phyloP scores from a whole-genome alignment of 2,113 vertebrate species.

The Syngnathus scovelli region DNA sequence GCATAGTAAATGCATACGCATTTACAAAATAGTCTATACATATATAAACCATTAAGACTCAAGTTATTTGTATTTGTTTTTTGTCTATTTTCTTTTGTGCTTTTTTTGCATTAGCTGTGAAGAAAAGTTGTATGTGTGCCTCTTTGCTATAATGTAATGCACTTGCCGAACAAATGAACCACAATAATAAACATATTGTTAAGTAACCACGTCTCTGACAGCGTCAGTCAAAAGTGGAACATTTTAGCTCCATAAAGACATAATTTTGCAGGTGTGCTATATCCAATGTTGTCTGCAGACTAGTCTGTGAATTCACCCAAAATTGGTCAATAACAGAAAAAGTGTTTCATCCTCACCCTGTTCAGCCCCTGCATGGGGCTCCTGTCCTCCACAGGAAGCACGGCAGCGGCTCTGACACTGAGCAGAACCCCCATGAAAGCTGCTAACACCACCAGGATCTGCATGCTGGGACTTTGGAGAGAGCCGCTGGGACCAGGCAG shows the following conservation, averaged over 20 bases:
- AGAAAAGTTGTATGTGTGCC: background rate
- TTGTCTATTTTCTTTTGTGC: background rate
- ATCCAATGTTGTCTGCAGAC: background rate
- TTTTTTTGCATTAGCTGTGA: background rate
- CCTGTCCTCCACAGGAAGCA: slow-evolving; percentile 79
- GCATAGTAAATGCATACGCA: background rate
- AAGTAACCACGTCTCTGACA: background rate
- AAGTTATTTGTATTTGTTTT: background rate
- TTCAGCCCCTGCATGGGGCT: slow-evolving; percentile 58
- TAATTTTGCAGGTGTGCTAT: background rate
- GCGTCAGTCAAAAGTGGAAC: background rate
- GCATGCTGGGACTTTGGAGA: slow-evolving; percentile 5
- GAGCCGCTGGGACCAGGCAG: slow-evolving; percentile 25
- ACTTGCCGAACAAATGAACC: background rate
- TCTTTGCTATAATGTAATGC: background rate
- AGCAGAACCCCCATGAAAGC: slow-evolving; percentile 73
- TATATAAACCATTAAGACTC: background rate
- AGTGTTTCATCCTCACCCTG: slow-evolving; percentile 70
- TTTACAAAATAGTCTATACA: too few relatives aligned
- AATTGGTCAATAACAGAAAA: background rate
- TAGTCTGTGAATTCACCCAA: background rate
- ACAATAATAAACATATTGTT: background rate
- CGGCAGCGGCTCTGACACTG: slow-evolving; percentile 72
- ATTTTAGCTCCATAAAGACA: background rate
- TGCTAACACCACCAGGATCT: slow-evolving; percentile 10